Base-by-base conservation (phyloP, 64 coral and sea anemone species). In the Montipora cactus region DNA sequence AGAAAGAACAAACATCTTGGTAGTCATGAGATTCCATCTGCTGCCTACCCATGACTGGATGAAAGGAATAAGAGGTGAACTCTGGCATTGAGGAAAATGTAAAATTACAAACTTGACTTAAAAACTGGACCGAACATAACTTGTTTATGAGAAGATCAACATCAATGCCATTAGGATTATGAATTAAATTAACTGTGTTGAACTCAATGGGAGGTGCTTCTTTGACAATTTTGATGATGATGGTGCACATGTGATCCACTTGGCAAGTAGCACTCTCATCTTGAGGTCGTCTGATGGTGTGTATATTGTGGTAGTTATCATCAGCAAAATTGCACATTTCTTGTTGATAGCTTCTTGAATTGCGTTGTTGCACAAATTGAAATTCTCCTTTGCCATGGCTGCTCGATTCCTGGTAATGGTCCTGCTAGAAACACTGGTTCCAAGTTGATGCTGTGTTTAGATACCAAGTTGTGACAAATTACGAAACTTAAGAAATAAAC, bases 21-120 rank as follows among this genome's bases (percentile, higher is more conserved):
- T 57, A 57, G 53, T 57, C 53, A 57, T 57, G 53, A 11, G 53
- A 57, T 57, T 57, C 53, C 53, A 57, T 57, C 11, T 57, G 53
- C 7, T 57, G 53, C 53, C 11, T 57, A 57, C 53, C 53, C 53
- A 57, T 57, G 53, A 57, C 53, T 57, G 53, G 53, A 57, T 57
- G 1, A 0, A 57, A 57, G 11, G 53, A 57, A 57, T 8, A 11
- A 57, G 53, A 71, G 18, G 90, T 92, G 15, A 84, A 82, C 58
- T 83, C 79, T 53, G 67, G 79, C 79, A 92, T 84, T 74, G 64
- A 83, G 47, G 79, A 92, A 84, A 82, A 92, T 23, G 76, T 71
- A 69, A 5, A 44, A 37, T 37, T 53, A 83, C 90, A 57, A 45
- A 92, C 6, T 74, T 81, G 46, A n/a, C 55, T 9, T 83, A 92